Conservation (phyloP, 2,888 invertebrate genomes). For the Hypomecis atomaria region DNA sequence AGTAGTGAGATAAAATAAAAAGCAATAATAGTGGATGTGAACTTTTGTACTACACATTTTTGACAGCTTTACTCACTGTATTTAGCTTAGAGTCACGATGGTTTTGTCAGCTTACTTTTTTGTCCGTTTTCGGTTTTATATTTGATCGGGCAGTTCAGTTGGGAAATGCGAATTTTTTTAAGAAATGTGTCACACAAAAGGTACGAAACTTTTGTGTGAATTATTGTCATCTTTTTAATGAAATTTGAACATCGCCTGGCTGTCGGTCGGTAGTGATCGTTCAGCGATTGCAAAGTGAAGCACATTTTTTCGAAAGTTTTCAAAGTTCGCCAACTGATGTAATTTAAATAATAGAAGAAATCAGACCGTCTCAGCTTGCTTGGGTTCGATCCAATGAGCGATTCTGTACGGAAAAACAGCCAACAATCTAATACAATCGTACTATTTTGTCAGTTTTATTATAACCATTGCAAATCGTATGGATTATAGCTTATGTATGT, state of each 20-base stretch:
- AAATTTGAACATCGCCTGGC: background rate
- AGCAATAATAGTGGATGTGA: constrained; percentile 84
- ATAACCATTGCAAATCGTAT: background rate
- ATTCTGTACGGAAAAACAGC: no score
- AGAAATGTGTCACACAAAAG: background rate
- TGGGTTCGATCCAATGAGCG: no score
- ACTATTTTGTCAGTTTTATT: no score
- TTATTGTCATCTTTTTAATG: background rate
- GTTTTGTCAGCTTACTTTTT: constrained; percentile 7
- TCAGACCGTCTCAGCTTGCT: no score
- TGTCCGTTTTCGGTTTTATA: constrained; percentile 7
- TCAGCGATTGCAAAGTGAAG: no score
- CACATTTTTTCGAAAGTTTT: constrained; percentile 1
- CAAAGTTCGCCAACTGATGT: background rate
- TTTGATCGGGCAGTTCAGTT: constrained; percentile 15
- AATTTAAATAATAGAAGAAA: background rate
- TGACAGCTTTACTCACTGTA: constrained; percentile 54
- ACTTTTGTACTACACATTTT: constrained; percentile 54
- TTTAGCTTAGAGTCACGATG: constrained; percentile 49
- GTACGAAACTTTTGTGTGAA: background rate
- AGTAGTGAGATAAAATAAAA: constrained; percentile 60
- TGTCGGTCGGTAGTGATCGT: background rate
- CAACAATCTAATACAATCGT: no score
- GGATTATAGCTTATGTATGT: background rate
- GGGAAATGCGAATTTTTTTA: background rate